phyloP scores from a whole-genome alignment of 2,113 vertebrate species.

The Raphicerus campestris region DNA sequence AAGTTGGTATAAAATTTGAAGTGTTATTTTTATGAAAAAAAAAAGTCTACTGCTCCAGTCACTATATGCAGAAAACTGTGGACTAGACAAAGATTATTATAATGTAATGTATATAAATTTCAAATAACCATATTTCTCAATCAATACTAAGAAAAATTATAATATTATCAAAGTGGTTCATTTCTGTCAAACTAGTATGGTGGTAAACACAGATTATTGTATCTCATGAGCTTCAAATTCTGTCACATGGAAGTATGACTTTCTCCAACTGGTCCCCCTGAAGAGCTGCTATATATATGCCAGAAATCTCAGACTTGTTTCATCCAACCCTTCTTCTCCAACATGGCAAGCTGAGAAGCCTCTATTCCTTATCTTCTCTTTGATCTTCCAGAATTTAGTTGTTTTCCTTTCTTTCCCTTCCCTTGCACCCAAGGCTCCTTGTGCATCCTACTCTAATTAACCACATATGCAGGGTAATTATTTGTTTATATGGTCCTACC shows the following conservation, averaged over 20 bases:
- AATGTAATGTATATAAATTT: neutral
- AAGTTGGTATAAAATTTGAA: neutral
- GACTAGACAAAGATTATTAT: neutral
- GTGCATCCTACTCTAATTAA: neutral
- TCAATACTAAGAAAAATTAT: neutral
- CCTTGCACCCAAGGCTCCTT: neutral
- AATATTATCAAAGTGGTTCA: neutral
- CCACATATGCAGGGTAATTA: neutral
- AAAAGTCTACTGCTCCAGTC: neutral
- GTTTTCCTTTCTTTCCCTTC: neutral
- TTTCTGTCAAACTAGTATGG: neutral
- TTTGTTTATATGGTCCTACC: neutral
- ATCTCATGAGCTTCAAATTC: neutral
- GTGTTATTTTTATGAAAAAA: neutral
- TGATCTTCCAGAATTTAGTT: neutral
- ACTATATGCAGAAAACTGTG: neutral
- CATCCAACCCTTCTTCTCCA: neutral
- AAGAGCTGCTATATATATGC: neutral
- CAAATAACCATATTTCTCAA: neutral
- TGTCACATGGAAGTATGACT: neutral
- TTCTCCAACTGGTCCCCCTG: rapidly evolving
- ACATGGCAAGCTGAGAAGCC: neutral
- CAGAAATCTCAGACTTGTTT: neutral
- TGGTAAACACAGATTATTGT: neutral
- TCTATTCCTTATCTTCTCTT: neutral